A percentile compares a stretch with the other conserved stretches of the same genome.
phyloP scores from a whole-genome alignment of 2,797 vertebrate species.

The Lagorchestes hirsutus region DNA sequence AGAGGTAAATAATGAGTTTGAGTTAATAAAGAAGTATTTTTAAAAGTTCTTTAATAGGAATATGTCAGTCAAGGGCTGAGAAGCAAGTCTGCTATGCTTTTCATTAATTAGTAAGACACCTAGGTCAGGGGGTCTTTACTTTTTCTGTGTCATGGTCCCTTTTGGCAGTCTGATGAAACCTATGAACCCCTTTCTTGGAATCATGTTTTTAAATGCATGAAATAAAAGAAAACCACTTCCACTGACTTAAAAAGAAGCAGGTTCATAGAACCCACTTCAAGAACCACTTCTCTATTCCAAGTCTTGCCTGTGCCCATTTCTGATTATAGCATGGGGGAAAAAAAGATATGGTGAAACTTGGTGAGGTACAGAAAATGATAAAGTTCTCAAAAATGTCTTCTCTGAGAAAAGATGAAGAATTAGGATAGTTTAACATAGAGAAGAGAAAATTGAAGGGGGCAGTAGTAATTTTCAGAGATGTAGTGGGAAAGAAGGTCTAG shows the following conservation, averaged over 20 bases:
- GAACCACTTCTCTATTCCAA: not conserved
- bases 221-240: not conserved
- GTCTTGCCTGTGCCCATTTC: not conserved
- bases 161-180: not conserved
- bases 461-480: not conserved
- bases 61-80: not conserved
- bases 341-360: not conserved
- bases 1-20: not conserved
- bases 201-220: not conserved
- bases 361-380: not conserved
- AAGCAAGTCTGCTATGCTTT: not conserved
- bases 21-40: not conserved
- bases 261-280: not conserved
- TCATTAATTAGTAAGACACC: not conserved
- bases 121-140: not conserved
- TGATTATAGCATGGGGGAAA: not conserved
- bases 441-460: not conserved
- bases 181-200: not conserved
- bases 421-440: not conserved
- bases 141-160: not conserved
- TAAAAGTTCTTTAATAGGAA: not conserved
- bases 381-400: not conserved
- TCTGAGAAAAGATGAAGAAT: not conserved
- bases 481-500: not conserved
- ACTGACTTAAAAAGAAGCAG: not conserved